phyloP scores from a whole-genome alignment of 2,113 vertebrate species.

The Platycercus adscitus region DNA sequence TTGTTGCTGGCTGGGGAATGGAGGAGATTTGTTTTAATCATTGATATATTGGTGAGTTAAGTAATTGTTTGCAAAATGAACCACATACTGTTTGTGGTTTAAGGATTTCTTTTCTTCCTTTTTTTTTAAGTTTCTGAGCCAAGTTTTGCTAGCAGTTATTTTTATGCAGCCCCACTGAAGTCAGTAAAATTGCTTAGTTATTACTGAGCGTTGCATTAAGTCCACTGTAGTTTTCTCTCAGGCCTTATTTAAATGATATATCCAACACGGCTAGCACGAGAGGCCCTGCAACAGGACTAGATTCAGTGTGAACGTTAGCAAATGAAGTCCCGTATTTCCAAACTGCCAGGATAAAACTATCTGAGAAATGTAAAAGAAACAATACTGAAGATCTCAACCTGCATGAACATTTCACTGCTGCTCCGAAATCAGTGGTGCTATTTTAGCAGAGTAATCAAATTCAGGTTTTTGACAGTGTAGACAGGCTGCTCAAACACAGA shows the following conservation, averaged over 20 bases:
- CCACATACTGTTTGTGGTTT: not conserved
- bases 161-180: not conserved
- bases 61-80: conserved; percentile 27
- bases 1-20: not conserved
- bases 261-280: not conserved
- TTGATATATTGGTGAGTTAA: not conserved
- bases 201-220: not conserved
- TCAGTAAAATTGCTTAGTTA: not conserved
- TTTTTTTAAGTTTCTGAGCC: not conserved
- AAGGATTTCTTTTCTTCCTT: not conserved
- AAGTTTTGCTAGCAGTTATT: not conserved
- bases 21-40: not conserved
- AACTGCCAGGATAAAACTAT: not conserved
- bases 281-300: not conserved
- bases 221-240: not conserved
- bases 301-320: not conserved
- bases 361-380: not conserved
- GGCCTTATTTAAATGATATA: not conserved
- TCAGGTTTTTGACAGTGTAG: not conserved
- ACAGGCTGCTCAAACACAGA: not conserved
- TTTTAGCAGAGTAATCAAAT: not conserved
- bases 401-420: not conserved
- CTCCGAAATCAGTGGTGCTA: not conserved
- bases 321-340: not conserved
- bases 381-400: not conserved